Conservation (phyloP, 2,797 vertebrate species). For the Tenualosa ilisha region DNA sequence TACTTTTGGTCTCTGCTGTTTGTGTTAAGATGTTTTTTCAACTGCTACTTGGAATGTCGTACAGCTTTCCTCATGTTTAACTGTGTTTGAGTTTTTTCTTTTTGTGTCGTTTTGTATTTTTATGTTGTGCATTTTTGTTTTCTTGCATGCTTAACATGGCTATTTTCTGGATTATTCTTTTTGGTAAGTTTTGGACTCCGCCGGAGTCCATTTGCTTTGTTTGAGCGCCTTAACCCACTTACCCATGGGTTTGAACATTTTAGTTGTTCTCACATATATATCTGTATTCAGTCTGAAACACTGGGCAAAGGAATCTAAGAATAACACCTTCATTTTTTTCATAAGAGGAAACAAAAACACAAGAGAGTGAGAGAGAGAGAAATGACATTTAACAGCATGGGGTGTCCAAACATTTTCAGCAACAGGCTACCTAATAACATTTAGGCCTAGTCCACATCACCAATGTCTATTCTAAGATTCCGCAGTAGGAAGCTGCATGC, state of each 20-base stretch:
- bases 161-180: slow-evolving; percentile 99
- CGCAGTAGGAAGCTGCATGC: slow-evolving; percentile 50
- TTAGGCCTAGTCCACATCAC: not conserved
- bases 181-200: slow-evolving; percentile 96
- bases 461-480: slow-evolving; percentile 49
- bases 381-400: not conserved
- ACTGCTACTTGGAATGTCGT: slow-evolving; percentile 63
- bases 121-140: slow-evolving; percentile 88
- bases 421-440: not conserved
- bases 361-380: not conserved
- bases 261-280: slow-evolving; percentile 56
- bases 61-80: slow-evolving; percentile 65
- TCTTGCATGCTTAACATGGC: slow-evolving; percentile 99
- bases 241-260: slow-evolving; percentile 56
- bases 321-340: slow-evolving; percentile 16
- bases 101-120: slow-evolving; percentile 95
- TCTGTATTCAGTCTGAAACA: slow-evolving; percentile 30
- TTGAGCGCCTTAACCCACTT: slow-evolving; percentile 46
- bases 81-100: slow-evolving; percentile 74
- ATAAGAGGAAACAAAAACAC: not conserved
- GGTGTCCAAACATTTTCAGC: not conserved
- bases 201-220: slow-evolving; percentile 75
- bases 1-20: slow-evolving; percentile 27
- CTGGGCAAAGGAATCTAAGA: slow-evolving; percentile 57
- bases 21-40: slow-evolving; percentile 51